phyloP scores from a whole-genome alignment of 2,888 invertebrate species.

The Syrphus vitripennis region DNA sequence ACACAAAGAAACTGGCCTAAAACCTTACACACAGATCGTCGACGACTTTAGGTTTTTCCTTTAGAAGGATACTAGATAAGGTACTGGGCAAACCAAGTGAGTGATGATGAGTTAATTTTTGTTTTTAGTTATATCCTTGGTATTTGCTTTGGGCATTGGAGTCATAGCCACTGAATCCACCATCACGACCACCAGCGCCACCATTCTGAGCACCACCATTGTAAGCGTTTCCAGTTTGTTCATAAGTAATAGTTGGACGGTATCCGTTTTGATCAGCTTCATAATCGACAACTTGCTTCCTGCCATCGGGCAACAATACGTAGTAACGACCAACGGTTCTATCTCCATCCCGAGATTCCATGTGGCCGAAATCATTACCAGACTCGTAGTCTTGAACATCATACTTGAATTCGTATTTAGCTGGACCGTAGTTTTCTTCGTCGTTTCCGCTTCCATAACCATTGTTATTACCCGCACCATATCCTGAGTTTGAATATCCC shows the following conservation, averaged over 20 bases:
- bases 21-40: constrained; percentile 56
- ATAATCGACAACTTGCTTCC: constrained; percentile 87
- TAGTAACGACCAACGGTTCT: constrained; percentile 85
- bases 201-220: constrained; percentile 73
- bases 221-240: constrained; percentile 82
- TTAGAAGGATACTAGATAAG: constrained; percentile 73
- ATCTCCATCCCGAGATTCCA: constrained; percentile 85
- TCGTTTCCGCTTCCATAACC: constrained; percentile 73
- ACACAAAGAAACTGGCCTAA: constrained; percentile 63
- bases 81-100: constrained; percentile 67
- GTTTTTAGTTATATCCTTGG: constrained; percentile 77
- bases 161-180: constrained; percentile 62
- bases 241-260: constrained; percentile 86
- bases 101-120: constrained; percentile 66
- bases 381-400: constrained; percentile 85
- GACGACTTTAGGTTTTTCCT: constrained; percentile 58
- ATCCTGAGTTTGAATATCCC: constrained; percentile 49
- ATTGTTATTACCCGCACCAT: constrained; percentile 42
- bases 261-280: constrained; percentile 87
- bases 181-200: constrained; percentile 44
- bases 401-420: constrained; percentile 87
- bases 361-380: constrained; percentile 86
- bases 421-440: constrained; percentile 84
- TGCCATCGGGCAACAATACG: constrained; percentile 86
- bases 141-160: constrained; percentile 75